Evolutionary conservation across 2,888 invertebrate species (phyloP), one percentile per base, ranked within the genome.

Genomic region (Andrena chrysosceles): DNA sequence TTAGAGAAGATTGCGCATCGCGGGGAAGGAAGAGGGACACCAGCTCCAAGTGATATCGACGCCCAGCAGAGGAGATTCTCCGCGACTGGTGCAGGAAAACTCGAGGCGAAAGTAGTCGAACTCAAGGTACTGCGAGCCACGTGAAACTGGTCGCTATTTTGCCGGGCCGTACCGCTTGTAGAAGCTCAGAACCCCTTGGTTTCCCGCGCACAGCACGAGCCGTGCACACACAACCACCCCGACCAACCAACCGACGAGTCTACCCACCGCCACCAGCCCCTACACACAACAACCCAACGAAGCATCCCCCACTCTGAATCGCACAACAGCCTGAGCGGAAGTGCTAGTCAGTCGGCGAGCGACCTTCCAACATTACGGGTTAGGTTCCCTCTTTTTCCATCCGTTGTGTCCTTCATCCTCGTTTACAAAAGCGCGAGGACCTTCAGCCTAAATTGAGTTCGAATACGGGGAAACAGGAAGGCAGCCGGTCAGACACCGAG

Each of bases 331-430:
- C 90, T 91, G 91, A 93, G 90, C 94, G 94, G 94, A 94, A 94
- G 93, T 94, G 88, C 92, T 93, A 94, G 93, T 94, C 94, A 94
- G 94, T 94, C 93, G 94, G 93, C 93, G 93, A 94, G 94, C 94
- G 94, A 94, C 94, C 94, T 94, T 94, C 92, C 93, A 93, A 93
- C 93, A 92, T 93, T 90, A 93, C 93, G 93, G 93, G 93, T 93
- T 93, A 92, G 92, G 91, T 91, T 92, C 91, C 92, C 91, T 91
- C 88, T 88, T 90, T 89, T 91, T 88, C 90, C 90, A 90, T 89
- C 90, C 91, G 90, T 89, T 90, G 90, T 87, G 85, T 88, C 87
- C 62, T 87, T 87, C 85, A 84, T 85, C 86, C 87, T 89, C 87
- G 86, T 84, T 85, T 81, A 76, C 77, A 77, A 71, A 69, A 79